phyloP scores from a whole-genome alignment of 2,113 vertebrate genomes.

The Chloropsis hardwickii region DNA sequence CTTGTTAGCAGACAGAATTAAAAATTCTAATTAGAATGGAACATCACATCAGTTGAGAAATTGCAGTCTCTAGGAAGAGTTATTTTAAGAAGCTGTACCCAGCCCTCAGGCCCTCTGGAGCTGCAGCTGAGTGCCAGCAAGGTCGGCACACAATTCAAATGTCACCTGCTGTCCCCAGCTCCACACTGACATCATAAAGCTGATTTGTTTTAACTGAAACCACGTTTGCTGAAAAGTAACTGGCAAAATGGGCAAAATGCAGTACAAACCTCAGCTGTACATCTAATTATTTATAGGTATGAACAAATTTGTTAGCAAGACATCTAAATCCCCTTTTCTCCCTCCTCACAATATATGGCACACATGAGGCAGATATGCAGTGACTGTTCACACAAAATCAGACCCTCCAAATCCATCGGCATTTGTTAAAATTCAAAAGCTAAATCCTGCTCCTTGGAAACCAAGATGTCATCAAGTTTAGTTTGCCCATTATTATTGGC shows the following conservation, averaged over 20 bases:
- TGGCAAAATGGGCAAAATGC: background rate
- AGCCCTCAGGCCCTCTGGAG: background rate
- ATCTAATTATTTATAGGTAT: background rate
- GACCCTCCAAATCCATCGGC: background rate
- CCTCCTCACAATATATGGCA: background rate
- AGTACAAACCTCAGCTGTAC: background rate
- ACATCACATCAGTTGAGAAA: background rate
- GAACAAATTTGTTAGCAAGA: background rate
- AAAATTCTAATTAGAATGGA: background rate
- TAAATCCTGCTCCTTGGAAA: background rate
- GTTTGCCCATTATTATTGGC: background rate
- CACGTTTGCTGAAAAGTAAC: background rate
- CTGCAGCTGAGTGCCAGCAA: background rate
- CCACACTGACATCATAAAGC: background rate
- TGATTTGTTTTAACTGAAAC: background rate
- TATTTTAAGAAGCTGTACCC: background rate
- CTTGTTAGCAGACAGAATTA: background rate
- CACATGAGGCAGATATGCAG: background rate
- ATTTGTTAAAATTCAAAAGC: background rate
- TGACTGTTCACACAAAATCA: background rate
- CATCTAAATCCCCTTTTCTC: background rate
- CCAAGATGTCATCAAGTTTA: background rate
- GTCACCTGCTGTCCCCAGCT: background rate
- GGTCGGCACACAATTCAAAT: background rate
- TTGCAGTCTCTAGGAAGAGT: background rate